Base-by-base conservation (phyloP, 1,140 invertebrate genomes). In the Drosophila oshimai region DNA sequence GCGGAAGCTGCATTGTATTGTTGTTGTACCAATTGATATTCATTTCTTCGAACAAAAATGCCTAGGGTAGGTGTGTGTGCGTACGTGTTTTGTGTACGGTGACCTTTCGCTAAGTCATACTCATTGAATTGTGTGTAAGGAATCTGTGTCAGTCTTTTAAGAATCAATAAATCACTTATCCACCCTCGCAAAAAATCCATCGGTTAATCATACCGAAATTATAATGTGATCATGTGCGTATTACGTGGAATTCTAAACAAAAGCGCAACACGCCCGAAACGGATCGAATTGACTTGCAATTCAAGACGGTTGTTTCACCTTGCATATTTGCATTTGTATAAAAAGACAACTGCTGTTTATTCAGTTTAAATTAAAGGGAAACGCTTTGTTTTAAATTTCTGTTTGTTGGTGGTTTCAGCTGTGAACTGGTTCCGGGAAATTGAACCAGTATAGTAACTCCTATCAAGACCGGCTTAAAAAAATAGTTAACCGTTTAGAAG, bases 11-110 rank as follows among this genome's bases (percentile, higher is more conserved):
- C 45, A 37, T 34, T 41, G 29, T 44, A 10, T 29, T 55, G 33
- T 39, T 28, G 6, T 26, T 46, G 29, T 70, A 57, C 42, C 22
- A 44, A 64, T 47, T 73, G 70, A 73, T 70, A 74, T 84, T 83
- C 50, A 34, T 39, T 39, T 61, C 26, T 57, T 47, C 53, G 36
- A 22, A 9, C 55, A 51, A 77, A 80, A 61, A 86, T 86, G 81
- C 80, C 81, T 12, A 86, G 76, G 80, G 80, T 87, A 79, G 50
- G 79, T 83, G 36, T 68, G 33, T 46, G 36, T 49, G 50, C 39
- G 42, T 44, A 6, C 51, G 31, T 47, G 28, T 65, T 29, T 20
- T 6, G 5, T 37, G 55, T 49, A 33, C 39, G 31, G 70, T 57
- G 42, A 41, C 20, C 28, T 58, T 22, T 31, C 28, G 41, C 39